Base-by-base conservation (phyloP, 1,140 invertebrate species). In the Drosophila biarmipes region DNA sequence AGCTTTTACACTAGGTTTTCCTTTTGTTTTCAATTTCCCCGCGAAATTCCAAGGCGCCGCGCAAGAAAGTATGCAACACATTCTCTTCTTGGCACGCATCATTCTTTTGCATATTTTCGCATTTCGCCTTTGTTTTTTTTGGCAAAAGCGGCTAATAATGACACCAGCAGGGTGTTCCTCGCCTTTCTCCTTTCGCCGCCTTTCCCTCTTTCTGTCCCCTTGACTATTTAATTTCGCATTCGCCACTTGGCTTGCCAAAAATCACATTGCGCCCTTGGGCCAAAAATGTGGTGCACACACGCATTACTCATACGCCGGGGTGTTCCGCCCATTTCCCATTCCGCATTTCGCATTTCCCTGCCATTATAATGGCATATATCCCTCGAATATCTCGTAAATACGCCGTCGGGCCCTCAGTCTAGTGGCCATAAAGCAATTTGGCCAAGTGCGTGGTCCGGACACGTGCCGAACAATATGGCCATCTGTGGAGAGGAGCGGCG, bases 31-130 rank as follows among this genome's bases (percentile, higher is more conserved):
- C 53, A 37, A 29, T 31, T 31, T 31, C 19, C 29, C 29, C 55
- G 53, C 12, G 19, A 19, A 63, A 76, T 76, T 72, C 73, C 61
- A 55, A 62, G 31, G 64, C 34, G 27, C 38, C 61, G 57, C 74
- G 43, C 81, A 54, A 43, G 43, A 55, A 80, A 86, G 81, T 85
- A 85, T 85, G 81, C 81, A 80, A 85, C 73, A 86, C 67, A 85
- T 86, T 86, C 72, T 45, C 42, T 31, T 27, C 24, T 71, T 67
- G 66, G 68, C 64, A 54, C 68, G 68, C 74, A 69, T 72, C 6
- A 55, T 51, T 55, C 37, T 61, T 72, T 61, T 71, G 51, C 51
- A 64, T 73, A 69, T 58, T 27, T 53, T 57, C 19, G 31, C 24
- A 27, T 35, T 31, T 29, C 34, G 29, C 29, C 5, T 24, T 31